These are phyloP conservation scores for Leptopilina drosophilae DNA, from an alignment of 2,888 invertebrate species.

Conservation along the genomic window DNA sequence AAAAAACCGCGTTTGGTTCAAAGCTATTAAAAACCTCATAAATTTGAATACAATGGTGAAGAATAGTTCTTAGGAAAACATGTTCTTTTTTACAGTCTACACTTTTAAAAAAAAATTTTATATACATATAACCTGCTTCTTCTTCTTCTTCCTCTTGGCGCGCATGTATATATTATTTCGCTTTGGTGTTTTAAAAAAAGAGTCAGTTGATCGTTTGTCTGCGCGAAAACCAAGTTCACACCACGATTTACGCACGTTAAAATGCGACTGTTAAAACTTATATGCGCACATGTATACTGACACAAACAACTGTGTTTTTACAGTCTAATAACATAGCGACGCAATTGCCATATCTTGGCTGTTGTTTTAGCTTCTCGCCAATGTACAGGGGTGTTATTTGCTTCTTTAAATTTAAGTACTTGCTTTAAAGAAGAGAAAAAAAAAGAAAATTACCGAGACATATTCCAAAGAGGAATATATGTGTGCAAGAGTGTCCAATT, in stretches of 20 bases:
- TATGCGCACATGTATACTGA: conserved; percentile 40
- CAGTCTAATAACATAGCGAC: conserved; percentile 5
- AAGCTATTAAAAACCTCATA: too few species aligned
- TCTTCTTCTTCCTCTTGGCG: not conserved
- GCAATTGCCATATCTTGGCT: conserved; percentile 17
- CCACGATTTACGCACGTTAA: conserved; percentile 67
- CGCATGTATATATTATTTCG: conserved; percentile 49
- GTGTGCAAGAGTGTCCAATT: not conserved
- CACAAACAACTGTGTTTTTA: conserved; percentile 12
- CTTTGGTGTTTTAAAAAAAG: conserved; percentile 71
- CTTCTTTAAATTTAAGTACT: conserved; percentile 13
- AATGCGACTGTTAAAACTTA: conserved; percentile 57
- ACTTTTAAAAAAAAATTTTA: not conserved
- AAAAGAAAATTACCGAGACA: not conserved
- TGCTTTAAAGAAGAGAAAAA: not conserved
- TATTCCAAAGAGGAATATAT: not conserved
- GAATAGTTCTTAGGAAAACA: not conserved
- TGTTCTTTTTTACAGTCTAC: not conserved
- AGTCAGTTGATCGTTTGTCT: conserved; percentile 54
- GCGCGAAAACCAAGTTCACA: conserved; percentile 52
- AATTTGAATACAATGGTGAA: too few species aligned
- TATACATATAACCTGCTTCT: not conserved
- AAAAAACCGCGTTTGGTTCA: too few species aligned
- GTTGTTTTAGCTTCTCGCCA: conserved; percentile 3
- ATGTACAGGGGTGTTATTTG: conserved; percentile 3